Base-by-base conservation (phyloP, 2,797 vertebrate species). In the Anolis apletophallus region DNA sequence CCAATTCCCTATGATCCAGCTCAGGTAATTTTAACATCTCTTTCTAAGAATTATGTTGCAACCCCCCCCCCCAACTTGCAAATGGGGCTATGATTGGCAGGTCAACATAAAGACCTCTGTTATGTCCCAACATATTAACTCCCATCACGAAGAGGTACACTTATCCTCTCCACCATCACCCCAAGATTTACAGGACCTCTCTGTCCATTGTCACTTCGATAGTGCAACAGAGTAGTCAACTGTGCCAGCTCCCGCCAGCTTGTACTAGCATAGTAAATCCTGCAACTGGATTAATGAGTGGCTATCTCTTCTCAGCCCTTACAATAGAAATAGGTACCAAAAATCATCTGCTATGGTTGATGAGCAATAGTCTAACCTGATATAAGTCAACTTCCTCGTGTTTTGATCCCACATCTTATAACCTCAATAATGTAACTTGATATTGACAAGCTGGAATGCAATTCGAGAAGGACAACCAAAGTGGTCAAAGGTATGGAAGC, bases 1-100 rank as follows among this genome's bases (percentile, higher is more conserved):
- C 32, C 11, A 34, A 0, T 87, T 19, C 29, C 74, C 2, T 59
- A 50, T 78, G 86, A 87, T 59, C 64, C 86, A 78, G n/a, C 86
- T 61, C 64, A 76, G 86, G 80, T 83, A 83, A 78, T 23, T 40
- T 69, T 57, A 21, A 55, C 19, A 69, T 8, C 5, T 74, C 29
- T 32, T 32, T 50, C 1, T 50, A 32, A 50, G 55, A 61, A 46
- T 54, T 40, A 5, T 19, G 3, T 46, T 46, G 40, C 40, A 6
- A 46, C 3, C 3, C n/a, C n/a, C n/a, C n/a, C n/a, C n/a, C n/a
- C n/a, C n/a, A 7, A 26, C 23, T 10, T 74, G 57, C 2, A 64
- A 19, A 61, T 4, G 8, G 10, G 19, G 0, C 26, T 74, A 26
- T 69, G 14, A 59, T 14, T 5, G 50, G 11, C 8, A 16, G 55